A percentile compares a stretch with the other conserved stretches of the same genome.
Conservation (phyloP, 1,140 invertebrate species). For the Ganaspis sp. region DNA sequence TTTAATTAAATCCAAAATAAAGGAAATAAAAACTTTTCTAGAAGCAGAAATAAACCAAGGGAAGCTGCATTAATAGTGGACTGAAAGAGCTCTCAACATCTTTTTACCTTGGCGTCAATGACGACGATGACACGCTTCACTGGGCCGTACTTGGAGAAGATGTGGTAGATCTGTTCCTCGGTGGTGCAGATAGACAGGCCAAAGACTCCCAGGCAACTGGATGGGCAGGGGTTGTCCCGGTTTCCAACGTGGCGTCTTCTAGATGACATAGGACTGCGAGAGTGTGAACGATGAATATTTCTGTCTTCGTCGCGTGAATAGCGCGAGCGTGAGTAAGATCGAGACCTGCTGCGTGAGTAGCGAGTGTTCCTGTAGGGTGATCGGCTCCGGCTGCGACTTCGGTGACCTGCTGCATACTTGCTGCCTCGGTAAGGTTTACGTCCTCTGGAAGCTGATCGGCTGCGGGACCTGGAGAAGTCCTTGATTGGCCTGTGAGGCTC, state of each 20-base stretch:
- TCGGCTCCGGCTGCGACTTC: constrained; percentile 75
- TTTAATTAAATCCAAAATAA: constrained; percentile 32
- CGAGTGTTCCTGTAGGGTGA: constrained; percentile 74
- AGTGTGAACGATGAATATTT: constrained; percentile 70
- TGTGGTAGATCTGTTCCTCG: constrained; percentile 93
- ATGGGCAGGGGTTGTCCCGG: constrained; percentile 90
- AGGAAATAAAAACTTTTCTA: constrained; percentile 38
- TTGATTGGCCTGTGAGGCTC: constrained; percentile 66
- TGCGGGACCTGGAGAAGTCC: constrained; percentile 70
- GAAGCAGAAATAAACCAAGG: background rate
- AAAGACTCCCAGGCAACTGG: constrained; percentile 95
- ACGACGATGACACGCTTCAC: constrained; percentile 96
- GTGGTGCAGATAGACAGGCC: constrained; percentile 95
- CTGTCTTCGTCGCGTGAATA: constrained; percentile 70
- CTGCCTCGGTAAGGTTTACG: constrained; percentile 66
- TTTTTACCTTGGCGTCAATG: constrained; percentile 92
- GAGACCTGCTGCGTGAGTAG: constrained; percentile 76
- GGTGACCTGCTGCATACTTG: constrained; percentile 64
- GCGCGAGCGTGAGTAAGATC: constrained; percentile 73
- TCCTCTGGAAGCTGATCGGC: constrained; percentile 66
- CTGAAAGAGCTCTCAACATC: background rate
- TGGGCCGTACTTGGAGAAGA: constrained; percentile 94
- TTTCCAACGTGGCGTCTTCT: constrained; percentile 79
- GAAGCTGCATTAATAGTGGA: constrained; percentile 39
- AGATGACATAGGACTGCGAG: constrained; percentile 78